A percentile compares a stretch with the other conserved stretches of the same genome.
phyloP scores from a whole-genome alignment of 2,113 vertebrate genomes.

The Megaptera novaeangliae region DNA sequence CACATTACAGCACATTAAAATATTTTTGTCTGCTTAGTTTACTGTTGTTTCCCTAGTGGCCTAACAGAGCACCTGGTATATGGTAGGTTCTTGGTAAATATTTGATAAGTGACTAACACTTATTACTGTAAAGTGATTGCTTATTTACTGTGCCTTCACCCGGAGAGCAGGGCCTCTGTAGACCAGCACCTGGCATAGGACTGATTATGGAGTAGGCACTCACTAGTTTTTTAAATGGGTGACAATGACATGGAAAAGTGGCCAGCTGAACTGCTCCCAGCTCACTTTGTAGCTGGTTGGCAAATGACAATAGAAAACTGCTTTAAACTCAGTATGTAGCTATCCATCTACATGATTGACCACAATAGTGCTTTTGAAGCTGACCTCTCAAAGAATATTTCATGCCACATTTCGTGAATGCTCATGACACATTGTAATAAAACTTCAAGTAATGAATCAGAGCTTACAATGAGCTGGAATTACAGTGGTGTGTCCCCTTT shows the following conservation, averaged over 20 bases:
- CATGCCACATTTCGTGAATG: background rate
- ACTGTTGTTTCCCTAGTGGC: background rate
- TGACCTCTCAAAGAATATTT: slow-evolving; percentile 40
- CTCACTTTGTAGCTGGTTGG: background rate
- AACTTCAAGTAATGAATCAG: slow-evolving; percentile 27
- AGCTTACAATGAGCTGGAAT: background rate
- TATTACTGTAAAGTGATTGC: background rate
- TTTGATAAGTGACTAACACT: background rate
- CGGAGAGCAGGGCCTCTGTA: background rate
- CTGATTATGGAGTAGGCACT: background rate
- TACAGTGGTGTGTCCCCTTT: background rate
- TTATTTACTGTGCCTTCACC: background rate
- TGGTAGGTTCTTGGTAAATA: background rate
- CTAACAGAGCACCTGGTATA: background rate
- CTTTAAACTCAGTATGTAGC: background rate
- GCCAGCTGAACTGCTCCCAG: background rate
- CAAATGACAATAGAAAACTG: background rate
- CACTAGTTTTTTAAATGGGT: background rate
- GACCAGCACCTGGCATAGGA: background rate
- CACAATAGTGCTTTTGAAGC: background rate
- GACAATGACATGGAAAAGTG: background rate
- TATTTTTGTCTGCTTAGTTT: background rate
- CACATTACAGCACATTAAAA: background rate
- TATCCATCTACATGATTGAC: background rate
- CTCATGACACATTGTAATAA: slow-evolving; percentile 27